phyloP scores from a whole-genome alignment of 2,113 vertebrate genomes.

The Electrona antarctica region DNA sequence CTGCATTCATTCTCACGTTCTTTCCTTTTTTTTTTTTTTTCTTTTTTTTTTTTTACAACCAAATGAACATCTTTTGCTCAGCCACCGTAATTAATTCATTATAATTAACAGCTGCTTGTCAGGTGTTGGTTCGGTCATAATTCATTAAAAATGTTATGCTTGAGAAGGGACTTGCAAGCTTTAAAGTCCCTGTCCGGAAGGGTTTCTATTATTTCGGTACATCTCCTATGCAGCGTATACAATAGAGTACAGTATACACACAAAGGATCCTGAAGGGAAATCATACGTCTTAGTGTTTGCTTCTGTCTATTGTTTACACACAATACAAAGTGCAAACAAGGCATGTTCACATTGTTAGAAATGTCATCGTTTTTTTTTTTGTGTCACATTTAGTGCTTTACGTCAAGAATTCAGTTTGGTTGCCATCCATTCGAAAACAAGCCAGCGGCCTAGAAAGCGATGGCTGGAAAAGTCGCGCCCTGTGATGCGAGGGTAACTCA shows the following conservation, averaged over 20 bases:
- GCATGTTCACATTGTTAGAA: neutral
- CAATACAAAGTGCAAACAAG: neutral
- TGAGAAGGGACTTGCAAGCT: neutral
- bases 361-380: neutral
- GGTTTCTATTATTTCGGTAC: neutral
- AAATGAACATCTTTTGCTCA: neutral
- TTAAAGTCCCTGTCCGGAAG: neutral
- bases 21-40: neutral
- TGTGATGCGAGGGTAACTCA: too few species aligned
- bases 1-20: neutral
- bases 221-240: neutral
- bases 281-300: neutral
- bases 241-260: neutral
- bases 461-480: too few species aligned
- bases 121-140: constrained; percentile 5
- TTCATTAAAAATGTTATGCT: neutral
- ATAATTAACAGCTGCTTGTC: constrained; percentile 3
- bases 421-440: constrained; percentile 13
- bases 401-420: neutral
- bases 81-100: constrained; percentile 9
- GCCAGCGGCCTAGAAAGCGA: too few species aligned
- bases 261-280: neutral
- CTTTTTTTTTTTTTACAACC: neutral
- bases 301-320: neutral
- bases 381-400: neutral